Evolutionary conservation across 2,113 vertebrate species (phyloP).

Genomic region (Cairina moschata): DNA sequence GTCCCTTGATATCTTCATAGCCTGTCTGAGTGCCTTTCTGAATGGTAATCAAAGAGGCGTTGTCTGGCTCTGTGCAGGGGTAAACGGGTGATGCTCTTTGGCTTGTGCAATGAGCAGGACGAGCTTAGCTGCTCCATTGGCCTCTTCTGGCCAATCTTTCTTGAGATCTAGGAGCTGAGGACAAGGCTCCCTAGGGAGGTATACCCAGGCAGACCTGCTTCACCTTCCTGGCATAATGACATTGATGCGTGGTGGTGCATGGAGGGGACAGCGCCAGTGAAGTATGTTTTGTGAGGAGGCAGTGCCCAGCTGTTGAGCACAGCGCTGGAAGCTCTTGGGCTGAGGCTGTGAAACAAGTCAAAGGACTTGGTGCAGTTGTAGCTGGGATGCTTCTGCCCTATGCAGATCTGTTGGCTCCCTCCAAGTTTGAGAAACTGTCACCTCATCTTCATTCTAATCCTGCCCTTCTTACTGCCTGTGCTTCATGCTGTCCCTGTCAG

Average conservation of each 20-base stretch:
- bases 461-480: background rate
- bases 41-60: background rate
- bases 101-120: background rate
- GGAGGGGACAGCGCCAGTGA: background rate
- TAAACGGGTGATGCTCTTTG: background rate
- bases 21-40: background rate
- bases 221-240: background rate
- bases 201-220: accelerated
- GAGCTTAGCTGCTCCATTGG: background rate
- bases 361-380: background rate
- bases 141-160: background rate
- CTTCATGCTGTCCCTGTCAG: background rate
- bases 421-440: background rate
- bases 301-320: too few relatives aligned
- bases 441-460: background rate
- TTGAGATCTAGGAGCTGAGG: background rate
- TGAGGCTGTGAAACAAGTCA: background rate
- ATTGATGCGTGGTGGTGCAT: background rate
- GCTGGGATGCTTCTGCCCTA: background rate
- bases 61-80: background rate
- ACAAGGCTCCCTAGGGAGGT: background rate
- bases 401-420: background rate
- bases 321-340: background rate
- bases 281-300: background rate
- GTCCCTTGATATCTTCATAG: constrained; percentile 33